A percentile compares a stretch with the other conserved stretches of the same genome.
phyloP scores from a whole-genome alignment of 1,140 invertebrate genomes.

The Eriosoma lanigerum region DNA sequence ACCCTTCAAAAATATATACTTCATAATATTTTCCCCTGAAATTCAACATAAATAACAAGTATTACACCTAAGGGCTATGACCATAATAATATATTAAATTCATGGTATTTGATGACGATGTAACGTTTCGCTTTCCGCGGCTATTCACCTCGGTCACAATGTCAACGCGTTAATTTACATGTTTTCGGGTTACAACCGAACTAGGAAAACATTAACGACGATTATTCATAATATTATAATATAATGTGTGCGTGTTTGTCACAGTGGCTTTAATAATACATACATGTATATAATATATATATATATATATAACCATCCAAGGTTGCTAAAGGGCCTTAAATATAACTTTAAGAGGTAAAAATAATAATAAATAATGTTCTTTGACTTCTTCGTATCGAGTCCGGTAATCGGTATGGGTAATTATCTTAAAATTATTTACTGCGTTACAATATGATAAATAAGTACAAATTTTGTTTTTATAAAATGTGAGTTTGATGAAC shows the following conservation, averaged over 20 bases:
- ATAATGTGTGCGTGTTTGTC: neutral
- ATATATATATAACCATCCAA: neutral
- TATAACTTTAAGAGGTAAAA: neutral
- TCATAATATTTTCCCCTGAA: neutral
- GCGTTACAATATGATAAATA: neutral
- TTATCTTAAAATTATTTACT: neutral
- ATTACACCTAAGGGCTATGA: too few relatives aligned
- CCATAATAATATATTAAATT: neutral
- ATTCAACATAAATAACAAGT: neutral
- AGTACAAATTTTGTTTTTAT: neutral
- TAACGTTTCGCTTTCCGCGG: slow-evolving; percentile 38
- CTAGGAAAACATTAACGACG: slow-evolving; percentile 32
- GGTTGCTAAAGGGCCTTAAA: neutral
- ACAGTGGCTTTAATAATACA: neutral
- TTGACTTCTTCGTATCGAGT: neutral
- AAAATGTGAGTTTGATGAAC: slow-evolving; percentile 18
- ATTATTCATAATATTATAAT: slow-evolving; percentile 43
- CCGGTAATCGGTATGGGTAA: too few relatives aligned
- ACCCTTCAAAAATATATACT: slow-evolving; percentile 2
- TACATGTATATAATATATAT: too few relatives aligned
- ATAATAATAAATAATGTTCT: neutral
- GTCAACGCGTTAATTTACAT: slow-evolving; percentile 48
- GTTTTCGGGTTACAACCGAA: slow-evolving; percentile 15
- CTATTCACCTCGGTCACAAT: slow-evolving; percentile 38
- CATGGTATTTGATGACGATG: slow-evolving; percentile 6